These are phyloP conservation scores for Melanerpes aurifrons DNA, from an alignment of 2,113 vertebrate genomes.

Conservation along the genomic window DNA sequence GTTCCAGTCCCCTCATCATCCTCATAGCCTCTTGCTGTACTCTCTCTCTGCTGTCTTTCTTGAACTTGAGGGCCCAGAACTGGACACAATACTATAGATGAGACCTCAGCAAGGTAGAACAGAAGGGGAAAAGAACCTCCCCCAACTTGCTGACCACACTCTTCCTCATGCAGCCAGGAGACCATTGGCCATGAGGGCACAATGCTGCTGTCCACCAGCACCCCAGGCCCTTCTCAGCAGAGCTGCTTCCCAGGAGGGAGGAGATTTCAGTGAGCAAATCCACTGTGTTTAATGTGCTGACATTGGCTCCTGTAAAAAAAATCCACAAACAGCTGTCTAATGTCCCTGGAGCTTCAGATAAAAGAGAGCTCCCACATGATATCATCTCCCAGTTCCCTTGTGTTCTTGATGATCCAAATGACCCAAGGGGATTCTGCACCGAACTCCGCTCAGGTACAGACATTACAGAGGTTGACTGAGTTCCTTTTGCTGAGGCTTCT, in stretches of 20 bases:
- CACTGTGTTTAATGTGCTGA: not conserved
- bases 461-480: fast-evolving
- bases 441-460: not conserved
- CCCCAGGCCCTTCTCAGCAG: too few species aligned
- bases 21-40: too few species aligned
- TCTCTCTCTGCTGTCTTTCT: too few species aligned
- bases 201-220: too few species aligned
- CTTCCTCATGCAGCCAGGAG: too few species aligned
- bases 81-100: too few species aligned
- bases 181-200: too few species aligned
- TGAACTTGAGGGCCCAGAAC: too few species aligned
- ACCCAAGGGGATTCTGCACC: not conserved
- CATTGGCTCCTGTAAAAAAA: fast-evolving
- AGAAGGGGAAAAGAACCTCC: too few species aligned
- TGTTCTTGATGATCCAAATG: not conserved
- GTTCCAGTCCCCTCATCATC: too few species aligned
- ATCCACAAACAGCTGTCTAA: not conserved
- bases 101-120: too few species aligned
- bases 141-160: too few species aligned
- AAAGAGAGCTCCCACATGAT: not conserved
- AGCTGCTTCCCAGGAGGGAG: not conserved
- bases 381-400: not conserved
- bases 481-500: not conserved
- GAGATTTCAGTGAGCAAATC: not conserved
- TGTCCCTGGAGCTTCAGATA: not conserved